These are phyloP conservation scores for Campoplex capitator DNA, from an alignment of 2,888 invertebrate genomes.

Conservation along the genomic window DNA sequence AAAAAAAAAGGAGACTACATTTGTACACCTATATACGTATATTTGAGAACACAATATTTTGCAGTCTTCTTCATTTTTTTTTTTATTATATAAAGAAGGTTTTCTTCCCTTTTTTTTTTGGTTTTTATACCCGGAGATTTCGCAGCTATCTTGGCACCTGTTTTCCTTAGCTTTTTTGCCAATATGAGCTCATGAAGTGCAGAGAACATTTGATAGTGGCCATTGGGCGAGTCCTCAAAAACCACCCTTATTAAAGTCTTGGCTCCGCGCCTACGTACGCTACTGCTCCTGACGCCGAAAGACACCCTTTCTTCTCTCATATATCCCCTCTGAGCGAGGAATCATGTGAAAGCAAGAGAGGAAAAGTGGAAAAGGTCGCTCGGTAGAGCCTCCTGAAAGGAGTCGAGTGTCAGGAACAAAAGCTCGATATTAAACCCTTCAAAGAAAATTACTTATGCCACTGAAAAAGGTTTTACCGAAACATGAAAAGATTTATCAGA, in stretches of 20 bases:
- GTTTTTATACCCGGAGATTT: slow-evolving; percentile 58
- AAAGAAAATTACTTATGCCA: slow-evolving; percentile 71
- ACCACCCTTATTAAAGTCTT: slow-evolving; percentile 77
- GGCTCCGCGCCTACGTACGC: slow-evolving; percentile 71
- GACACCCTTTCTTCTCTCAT: background rate
- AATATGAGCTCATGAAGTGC: slow-evolving; percentile 53
- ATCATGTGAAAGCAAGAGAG: background rate
- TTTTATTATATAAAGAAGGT: slow-evolving; percentile 4
- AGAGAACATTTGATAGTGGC: slow-evolving; percentile 53
- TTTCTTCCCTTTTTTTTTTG: background rate
- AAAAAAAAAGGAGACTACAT: slow-evolving; percentile 7
- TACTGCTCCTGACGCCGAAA: slow-evolving; percentile 44
- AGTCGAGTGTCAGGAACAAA: slow-evolving; percentile 48
- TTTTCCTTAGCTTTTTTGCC: slow-evolving; percentile 69
- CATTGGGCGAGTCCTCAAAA: slow-evolving; percentile 65
- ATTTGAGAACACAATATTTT: slow-evolving; percentile 30
- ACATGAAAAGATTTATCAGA: background rate
- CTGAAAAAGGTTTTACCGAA: slow-evolving; percentile 12
- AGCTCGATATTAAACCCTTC: slow-evolving; percentile 72
- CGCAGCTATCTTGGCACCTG: slow-evolving; percentile 73
- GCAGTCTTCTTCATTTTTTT: background rate
- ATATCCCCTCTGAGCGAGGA: background rate
- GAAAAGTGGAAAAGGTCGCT: background rate
- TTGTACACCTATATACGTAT: background rate
- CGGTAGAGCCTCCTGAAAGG: slow-evolving; percentile 2